A percentile compares a stretch with the other conserved stretches of the same genome.
phyloP scores from a whole-genome alignment of 2,113 vertebrate genomes.

The Lampris incognitus region DNA sequence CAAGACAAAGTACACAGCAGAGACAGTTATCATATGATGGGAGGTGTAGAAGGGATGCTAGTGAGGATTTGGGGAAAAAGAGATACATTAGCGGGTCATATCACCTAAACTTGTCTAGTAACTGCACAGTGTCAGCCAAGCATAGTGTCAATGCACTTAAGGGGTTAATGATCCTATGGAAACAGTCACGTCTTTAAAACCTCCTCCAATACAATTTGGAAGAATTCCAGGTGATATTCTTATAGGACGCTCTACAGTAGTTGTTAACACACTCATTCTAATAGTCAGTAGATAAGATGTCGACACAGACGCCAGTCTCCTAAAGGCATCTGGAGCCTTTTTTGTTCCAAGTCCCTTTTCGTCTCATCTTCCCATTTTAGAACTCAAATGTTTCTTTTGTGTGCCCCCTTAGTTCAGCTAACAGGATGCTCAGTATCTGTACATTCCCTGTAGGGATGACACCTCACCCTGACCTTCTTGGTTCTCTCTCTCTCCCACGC shows the following conservation, averaged over 20 bases:
- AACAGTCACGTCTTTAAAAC: slow-evolving; percentile 80
- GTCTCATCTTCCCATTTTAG: slow-evolving; percentile 46
- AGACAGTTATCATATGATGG: slow-evolving; percentile 83
- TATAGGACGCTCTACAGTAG: slow-evolving; percentile 79
- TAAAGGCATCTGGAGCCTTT: slow-evolving; percentile 55
- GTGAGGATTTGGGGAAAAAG: slow-evolving; percentile 62
- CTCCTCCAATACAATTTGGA: slow-evolving; percentile 78
- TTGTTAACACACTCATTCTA: slow-evolving; percentile 80
- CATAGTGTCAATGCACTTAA: slow-evolving; percentile 82
- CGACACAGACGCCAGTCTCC: slow-evolving; percentile 65
- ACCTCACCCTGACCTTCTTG: slow-evolving; percentile 72
- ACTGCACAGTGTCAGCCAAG: slow-evolving; percentile 83
- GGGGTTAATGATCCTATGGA: slow-evolving; percentile 80
- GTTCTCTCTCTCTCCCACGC: slow-evolving; percentile 68
- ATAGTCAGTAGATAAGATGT: slow-evolving; percentile 74
- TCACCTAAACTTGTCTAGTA: slow-evolving; percentile 81
- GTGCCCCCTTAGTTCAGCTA: slow-evolving; percentile 44
- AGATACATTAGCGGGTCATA: slow-evolving; percentile 82
- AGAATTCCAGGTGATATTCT: slow-evolving; percentile 74
- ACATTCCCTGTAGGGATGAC: slow-evolving; percentile 74
- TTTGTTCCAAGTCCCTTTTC: slow-evolving; percentile 56
- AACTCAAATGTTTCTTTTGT: slow-evolving; percentile 55
- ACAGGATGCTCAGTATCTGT: slow-evolving; percentile 76
- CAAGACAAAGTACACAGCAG: slow-evolving; percentile 84
- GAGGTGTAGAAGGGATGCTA: slow-evolving; percentile 75